Evolutionary conservation across 1,140 invertebrate species (phyloP), one percentile per base, ranked within the genome.

Genomic region (Caerostris darwini): DNA sequence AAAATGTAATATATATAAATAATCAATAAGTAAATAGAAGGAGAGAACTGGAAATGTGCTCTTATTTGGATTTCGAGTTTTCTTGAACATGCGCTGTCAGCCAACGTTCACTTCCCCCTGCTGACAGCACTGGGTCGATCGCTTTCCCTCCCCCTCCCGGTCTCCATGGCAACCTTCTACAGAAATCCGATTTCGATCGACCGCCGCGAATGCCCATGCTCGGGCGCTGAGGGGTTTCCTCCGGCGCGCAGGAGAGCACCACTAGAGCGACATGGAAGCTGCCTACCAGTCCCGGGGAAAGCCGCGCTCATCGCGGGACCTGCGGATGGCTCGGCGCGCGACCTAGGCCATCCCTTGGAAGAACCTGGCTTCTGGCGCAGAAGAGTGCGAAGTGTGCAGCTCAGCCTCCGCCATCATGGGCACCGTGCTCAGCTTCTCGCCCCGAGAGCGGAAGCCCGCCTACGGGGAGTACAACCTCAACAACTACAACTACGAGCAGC

Each of bases 361-460:
- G 77, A 50, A 69, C 77, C 87, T 90, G 93, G 93, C 93, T 67
- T 94, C 88, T 90, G 53, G 93, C 53, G 87, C 61, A 53, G 71
- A 83, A 34, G 92, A 81, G 34, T 94, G 92, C 59, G 87, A 77
- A 71, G 93, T 90, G 71, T 85, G 93, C 88, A 69, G 82, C 88
- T 81, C 86, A 53, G 59, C 81, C 69, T 61, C 87, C 83, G 59
- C 93, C 34, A 58, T 57, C 58, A 99, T 99, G 99, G 99, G 99
- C 95, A 99, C 98, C 93, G 98, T 99, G 94, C 96, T 99, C 95
- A 99, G 98, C 96, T 98, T 99, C 96, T 99, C 98, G 95, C 98
- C 98, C 81, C 97, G 98, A 94, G 94, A 94, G 89, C 58, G 77
- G 56, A 97, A 98, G 94, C 97, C 96, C 19, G 57, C 97, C 82